Evolutionary conservation across 1,140 invertebrate genomes (phyloP), one percentile per base, ranked within the genome.

Genomic region (Papilio xuthus): DNA sequence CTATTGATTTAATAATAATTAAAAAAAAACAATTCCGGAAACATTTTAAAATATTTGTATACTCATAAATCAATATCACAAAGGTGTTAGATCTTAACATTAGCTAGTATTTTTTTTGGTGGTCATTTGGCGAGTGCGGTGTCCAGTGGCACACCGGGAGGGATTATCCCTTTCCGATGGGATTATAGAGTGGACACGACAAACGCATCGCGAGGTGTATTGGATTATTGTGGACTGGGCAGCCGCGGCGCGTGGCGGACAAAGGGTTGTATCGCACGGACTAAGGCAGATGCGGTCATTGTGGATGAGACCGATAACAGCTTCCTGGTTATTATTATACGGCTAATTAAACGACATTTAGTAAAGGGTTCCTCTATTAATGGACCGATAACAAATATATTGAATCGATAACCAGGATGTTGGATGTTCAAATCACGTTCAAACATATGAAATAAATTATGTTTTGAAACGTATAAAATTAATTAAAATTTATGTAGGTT

Each of bases 141-240:
- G 74, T 76, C 53, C 60, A 67, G 60, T 28, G 26, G 23, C 71
- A 73, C 74, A 76, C 74, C 78, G 84, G 80, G 53, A 78, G 63
- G 77, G 88, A 88, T 92, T 88, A 92, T 91, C 91, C 90, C 69
- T 28, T 37, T 28, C 50, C 82, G 89, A 92, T 88, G 79, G 89
- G 90, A 92, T 92, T 91, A 92, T 20, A 69, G 78, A 74, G 50
- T 76, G 86, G 83, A 92, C 90, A 89, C 26, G 90, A 83, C 81
- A 88, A 88, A 88, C 82, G 85, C 89, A 92, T 92, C 87, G 76
- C 56, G 47, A 67, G n/a, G 63, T 71, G 74, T 85, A 91, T 89
- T 85, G 89, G 90, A 90, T 92, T 92, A 77, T 60, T 83, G 26
- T n/a, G 41, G 41, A 81, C 75, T 85, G 85, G 85, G 77, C 85